These are phyloP conservation scores for Drosophila antonietae DNA, from an alignment of 2,888 invertebrate species.

Conservation along the genomic window DNA sequence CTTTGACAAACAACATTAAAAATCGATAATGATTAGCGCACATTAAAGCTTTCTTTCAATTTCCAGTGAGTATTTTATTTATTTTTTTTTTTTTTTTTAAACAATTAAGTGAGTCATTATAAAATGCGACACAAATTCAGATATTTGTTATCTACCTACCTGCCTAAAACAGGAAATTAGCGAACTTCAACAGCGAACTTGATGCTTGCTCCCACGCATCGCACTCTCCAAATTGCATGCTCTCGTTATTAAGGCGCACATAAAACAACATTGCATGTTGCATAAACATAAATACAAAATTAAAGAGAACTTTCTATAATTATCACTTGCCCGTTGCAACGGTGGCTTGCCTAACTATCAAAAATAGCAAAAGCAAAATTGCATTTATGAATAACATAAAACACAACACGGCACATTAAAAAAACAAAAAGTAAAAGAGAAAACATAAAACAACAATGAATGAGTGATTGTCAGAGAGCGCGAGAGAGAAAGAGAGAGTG, in stretches of 20 bases:
- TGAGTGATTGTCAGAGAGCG: constrained; percentile 10
- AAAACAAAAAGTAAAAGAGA: constrained; percentile 8
- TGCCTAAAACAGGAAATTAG: constrained; percentile 17
- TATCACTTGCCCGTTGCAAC: constrained; percentile 56
- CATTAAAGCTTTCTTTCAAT: constrained; percentile 26
- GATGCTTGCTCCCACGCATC: constrained; percentile 54
- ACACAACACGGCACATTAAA: constrained; percentile 21
- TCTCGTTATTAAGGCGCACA: constrained; percentile 49
- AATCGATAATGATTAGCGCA: constrained; percentile 66
- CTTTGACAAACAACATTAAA: constrained; percentile 48
- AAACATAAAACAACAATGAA: constrained; percentile 53
- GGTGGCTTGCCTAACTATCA: constrained; percentile 40
- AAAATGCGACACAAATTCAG: constrained; percentile 10
- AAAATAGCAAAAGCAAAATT: constrained; percentile 64
- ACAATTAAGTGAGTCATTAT: constrained; percentile 51
- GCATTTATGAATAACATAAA: constrained; percentile 72
- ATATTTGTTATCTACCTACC: constrained; percentile 20
- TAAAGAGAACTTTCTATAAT: constrained; percentile 71
- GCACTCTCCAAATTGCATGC: constrained; percentile 26
- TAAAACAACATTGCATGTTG: constrained; percentile 65
- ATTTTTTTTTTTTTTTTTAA: not conserved
- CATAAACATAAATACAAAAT: constrained; percentile 58
- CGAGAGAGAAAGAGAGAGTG: constrained; percentile 8
- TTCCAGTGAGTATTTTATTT: constrained; percentile 8
- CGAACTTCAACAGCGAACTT: constrained; percentile 35